Evolutionary conservation across 2,888 invertebrate species (phyloP).

Genomic region (Phorcus lineatus): DNA sequence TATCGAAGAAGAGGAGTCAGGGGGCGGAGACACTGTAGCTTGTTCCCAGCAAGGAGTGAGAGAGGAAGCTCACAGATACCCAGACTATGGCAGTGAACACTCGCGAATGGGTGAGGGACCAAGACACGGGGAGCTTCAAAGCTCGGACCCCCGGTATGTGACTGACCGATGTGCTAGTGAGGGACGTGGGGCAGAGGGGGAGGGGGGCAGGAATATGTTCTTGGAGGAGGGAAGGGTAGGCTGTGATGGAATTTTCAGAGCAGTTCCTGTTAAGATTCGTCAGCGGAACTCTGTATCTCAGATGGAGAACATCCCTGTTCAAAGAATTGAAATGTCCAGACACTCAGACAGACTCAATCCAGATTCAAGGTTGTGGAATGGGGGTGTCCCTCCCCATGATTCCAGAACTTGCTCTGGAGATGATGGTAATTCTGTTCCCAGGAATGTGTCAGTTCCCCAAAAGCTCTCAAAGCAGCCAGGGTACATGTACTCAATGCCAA

Average conservation of each 20-base stretch:
- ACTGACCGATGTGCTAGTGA: not conserved
- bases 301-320: not conserved
- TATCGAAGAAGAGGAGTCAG: conserved; percentile 62
- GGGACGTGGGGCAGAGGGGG: not conserved
- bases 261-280: conserved; percentile 23
- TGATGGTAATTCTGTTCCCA: not conserved
- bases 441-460: not conserved
- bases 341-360: not conserved
- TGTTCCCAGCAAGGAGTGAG: not conserved
- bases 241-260: conserved; percentile 4
- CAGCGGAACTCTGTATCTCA: conserved; percentile 4
- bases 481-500: conserved; percentile 10
- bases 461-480: not conserved
- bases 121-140: not conserved
- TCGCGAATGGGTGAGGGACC: not conserved
- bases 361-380: not conserved
- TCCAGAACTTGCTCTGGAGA: not conserved
- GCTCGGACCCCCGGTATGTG: not conserved
- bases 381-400: not conserved
- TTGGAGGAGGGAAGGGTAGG: not conserved
- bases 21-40: not conserved
- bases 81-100: not conserved
- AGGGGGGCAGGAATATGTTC: not conserved
- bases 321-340: not conserved
- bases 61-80: not conserved